phyloP scores from a whole-genome alignment of 2,888 invertebrate genomes.

The Acanthosepion pharaonis region DNA sequence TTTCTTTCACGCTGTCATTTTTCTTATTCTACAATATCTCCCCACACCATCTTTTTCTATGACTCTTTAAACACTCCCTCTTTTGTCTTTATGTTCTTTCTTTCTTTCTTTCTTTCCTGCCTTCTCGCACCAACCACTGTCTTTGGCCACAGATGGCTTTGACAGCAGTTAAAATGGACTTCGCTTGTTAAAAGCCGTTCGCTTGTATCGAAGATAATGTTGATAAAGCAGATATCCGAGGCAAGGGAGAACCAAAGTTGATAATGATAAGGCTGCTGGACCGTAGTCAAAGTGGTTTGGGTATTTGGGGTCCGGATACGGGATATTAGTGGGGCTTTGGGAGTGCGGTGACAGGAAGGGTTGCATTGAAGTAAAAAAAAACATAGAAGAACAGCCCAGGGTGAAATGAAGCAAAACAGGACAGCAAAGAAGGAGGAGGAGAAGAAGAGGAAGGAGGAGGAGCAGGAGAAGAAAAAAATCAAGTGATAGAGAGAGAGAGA shows the following conservation, averaged over 20 bases:
- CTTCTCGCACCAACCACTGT: not conserved
- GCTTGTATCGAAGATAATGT: not conserved
- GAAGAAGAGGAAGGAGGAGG: not conserved
- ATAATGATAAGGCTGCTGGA: not conserved
- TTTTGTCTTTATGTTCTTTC: no score
- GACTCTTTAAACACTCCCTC: no score
- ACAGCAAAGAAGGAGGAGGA: not conserved
- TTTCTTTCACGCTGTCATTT: no score
- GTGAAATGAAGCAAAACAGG: not conserved
- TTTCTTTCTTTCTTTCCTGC: no score
- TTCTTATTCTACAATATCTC: no score
- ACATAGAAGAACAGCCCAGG: not conserved
- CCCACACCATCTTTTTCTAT: no score
- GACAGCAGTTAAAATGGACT: slow-evolving; percentile 9
- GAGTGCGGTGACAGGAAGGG: not conserved
- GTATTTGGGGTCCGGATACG: not conserved
- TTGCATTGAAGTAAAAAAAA: not conserved
- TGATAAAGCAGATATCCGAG: not conserved
- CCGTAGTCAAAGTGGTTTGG: not conserved
- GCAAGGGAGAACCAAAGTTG: not conserved
- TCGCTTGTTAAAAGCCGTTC: not conserved
- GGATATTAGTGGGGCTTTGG: not conserved
- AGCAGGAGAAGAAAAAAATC: no score
- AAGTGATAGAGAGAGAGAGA: no score
- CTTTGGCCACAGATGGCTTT: slow-evolving; percentile 20